Evolutionary conservation across 2,797 vertebrate genomes (phyloP), one percentile per base, ranked within the genome.

Genomic region (Sciurus carolinensis): DNA sequence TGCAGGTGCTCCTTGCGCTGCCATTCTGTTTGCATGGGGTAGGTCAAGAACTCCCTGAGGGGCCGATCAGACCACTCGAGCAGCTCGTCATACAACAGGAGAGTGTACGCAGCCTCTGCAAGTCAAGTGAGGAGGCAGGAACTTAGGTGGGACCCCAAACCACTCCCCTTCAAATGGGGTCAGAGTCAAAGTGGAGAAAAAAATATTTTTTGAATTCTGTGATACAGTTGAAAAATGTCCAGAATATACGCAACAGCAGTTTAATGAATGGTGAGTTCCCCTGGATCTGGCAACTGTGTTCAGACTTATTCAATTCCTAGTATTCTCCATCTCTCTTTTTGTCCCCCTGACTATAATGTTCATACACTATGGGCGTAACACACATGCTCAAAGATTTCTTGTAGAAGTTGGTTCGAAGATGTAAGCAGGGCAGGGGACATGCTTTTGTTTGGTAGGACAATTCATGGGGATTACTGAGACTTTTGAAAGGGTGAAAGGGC

Each of bases 21-120:
- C 99, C 99, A 99, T 97, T 99, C 99, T 8, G 99, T 99, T 97
- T 99, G 99, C 99, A 99, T 99, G 96, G 99, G 99, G 97, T 99
- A 99, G 98, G 98, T 99, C 94, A 99, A 99, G 90, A 99, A 99
- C 97, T 99, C 99, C 93, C 99, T 97, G 79, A 99, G 99, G 0
- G 99, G 99, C 86, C 99, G 98, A 28, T 99, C 99, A 0, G 99
- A 99, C 99, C 99, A 99, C 80, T 99, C 99, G 97, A 99, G 79
- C 64, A 99, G 97, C 98, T 99, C 99, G 2, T 99, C 99, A 0
- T 99, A 99, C 42, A 99, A 98, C 92, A 99, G 98, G 36, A 99
- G 99, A 0, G 99, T 99, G 98, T 99, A 99, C 0, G 99, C 99
- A 11, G 99, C 99, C 98, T 99, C 99, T 99, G 95, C 3, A 97